phyloP scores from a whole-genome alignment of 2,888 invertebrate species.

The Camptogramma bilineatum region DNA sequence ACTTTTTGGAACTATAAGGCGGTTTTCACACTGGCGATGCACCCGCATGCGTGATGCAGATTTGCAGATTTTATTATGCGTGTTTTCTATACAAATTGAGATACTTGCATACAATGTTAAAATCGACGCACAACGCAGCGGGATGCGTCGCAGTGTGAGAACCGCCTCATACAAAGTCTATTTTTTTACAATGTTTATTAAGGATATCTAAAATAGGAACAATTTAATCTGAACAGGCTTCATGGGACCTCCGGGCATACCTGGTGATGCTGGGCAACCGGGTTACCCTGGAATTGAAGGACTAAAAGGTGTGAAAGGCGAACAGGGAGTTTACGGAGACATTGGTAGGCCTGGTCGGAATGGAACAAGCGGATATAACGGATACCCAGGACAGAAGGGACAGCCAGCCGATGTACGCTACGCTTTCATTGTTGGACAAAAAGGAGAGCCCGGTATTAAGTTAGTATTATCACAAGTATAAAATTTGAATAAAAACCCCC shows the following conservation, averaged over 20 bases:
- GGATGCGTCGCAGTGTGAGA: no score
- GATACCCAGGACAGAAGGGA: conserved; percentile 83
- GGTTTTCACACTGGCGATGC: no score
- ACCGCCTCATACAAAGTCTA: no score
- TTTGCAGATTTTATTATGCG: no score
- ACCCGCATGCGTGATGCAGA: no score
- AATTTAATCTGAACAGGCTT: conserved; percentile 61
- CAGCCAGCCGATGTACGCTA: conserved; percentile 64
- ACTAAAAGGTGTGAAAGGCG: conserved; percentile 54
- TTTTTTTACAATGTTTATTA: background rate
- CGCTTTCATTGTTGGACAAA: conserved; percentile 71
- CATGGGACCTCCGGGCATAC: conserved; percentile 71
- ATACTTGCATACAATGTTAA: no score
- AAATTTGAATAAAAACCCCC: no score
- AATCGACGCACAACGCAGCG: no score
- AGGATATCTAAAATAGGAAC: background rate
- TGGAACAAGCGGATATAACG: conserved; percentile 82
- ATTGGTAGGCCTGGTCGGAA: conserved; percentile 75
- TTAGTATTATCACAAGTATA: conserved; percentile 45
- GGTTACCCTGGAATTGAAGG: conserved; percentile 65
- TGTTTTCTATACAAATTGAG: no score
- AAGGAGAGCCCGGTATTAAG: conserved; percentile 78
- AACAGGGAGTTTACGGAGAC: conserved; percentile 69
- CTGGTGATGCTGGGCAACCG: conserved; percentile 73
- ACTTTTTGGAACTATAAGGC: background rate